These are phyloP conservation scores for Phasia obesa DNA, from an alignment of 2,888 invertebrate species.

Conservation along the genomic window DNA sequence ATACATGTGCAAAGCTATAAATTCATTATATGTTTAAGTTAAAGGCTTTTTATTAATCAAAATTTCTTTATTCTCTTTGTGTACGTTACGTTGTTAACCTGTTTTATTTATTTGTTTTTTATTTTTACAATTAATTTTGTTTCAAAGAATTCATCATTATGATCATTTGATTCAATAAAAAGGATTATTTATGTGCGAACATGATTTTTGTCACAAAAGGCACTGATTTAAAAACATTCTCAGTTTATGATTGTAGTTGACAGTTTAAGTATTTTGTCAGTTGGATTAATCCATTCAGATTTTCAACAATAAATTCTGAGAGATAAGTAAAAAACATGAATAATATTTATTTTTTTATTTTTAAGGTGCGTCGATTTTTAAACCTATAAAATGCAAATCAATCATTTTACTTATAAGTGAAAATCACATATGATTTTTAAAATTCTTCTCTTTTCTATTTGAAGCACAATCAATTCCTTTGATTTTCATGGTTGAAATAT, in stretches of 20 bases:
- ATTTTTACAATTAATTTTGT: slow-evolving; percentile 7
- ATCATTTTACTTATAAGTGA: too few species aligned
- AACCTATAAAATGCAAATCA: too few species aligned
- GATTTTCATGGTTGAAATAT: too few species aligned
- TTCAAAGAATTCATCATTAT: not conserved
- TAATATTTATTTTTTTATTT: not conserved
- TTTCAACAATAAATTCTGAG: too few species aligned
- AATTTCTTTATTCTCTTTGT: not conserved
- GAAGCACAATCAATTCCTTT: too few species aligned
- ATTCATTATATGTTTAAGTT: not conserved
- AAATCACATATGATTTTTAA: too few species aligned
- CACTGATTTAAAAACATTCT: not conserved
- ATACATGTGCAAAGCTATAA: not conserved
- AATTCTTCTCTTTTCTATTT: too few species aligned
- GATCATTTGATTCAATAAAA: slow-evolving; percentile 9
- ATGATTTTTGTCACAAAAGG: not conserved
- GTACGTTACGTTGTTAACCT: not conserved
- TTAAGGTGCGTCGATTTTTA: too few species aligned
- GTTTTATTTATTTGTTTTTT: not conserved
- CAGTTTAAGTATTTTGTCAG: not conserved
- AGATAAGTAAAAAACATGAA: not conserved
- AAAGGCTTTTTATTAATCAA: slow-evolving; percentile 21
- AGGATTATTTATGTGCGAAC: slow-evolving; percentile 20
- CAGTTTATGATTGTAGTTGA: slow-evolving; percentile 6
- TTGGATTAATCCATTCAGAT: slow-evolving; percentile 2